A percentile compares a stretch with the other conserved stretches of the same genome.
Conservation (phyloP, 37 sponge, comb jelly and placozoan genomes). For the Diacarnus erythraeanus region DNA sequence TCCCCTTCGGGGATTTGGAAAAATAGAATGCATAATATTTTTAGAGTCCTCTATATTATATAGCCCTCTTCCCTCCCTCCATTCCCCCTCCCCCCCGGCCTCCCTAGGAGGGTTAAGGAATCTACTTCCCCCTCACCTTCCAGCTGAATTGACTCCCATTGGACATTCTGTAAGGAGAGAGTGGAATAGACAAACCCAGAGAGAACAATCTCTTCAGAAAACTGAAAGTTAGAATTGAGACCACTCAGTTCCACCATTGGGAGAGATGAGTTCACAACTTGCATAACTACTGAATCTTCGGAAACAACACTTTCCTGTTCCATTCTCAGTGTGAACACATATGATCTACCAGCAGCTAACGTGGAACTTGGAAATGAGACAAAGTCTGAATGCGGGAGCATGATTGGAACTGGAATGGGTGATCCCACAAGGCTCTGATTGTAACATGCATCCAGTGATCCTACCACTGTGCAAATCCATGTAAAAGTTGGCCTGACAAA, state of each 20-base stretch:
- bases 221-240: background rate
- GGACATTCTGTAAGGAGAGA: background rate
- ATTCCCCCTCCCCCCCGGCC: too few relatives aligned
- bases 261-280: background rate
- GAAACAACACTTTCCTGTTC: constrained; percentile 17
- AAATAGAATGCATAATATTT: too few relatives aligned
- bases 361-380: constrained; percentile 20
- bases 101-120: too few relatives aligned
- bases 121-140: constrained; percentile 9
- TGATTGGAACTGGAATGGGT: constrained; percentile 7
- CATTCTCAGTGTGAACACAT: constrained; percentile 39
- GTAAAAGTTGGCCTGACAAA: constrained; percentile 13
- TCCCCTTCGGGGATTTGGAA: too few relatives aligned
- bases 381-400: constrained; percentile 23
- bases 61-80: too few relatives aligned
- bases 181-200: constrained; percentile 56
- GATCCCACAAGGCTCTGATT: constrained; percentile 18
- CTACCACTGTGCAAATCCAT: constrained; percentile 48
- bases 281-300: constrained; percentile 2
- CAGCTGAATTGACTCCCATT: constrained; percentile 43
- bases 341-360: constrained; percentile 12
- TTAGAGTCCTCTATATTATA: too few relatives aligned
- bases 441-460: constrained; percentile 48
- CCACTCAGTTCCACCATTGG: constrained; percentile 38
- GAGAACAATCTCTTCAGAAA: constrained; percentile 14